Evolutionary conservation across 1,140 invertebrate genomes (phyloP).

Genomic region (Musca domestica): DNA sequence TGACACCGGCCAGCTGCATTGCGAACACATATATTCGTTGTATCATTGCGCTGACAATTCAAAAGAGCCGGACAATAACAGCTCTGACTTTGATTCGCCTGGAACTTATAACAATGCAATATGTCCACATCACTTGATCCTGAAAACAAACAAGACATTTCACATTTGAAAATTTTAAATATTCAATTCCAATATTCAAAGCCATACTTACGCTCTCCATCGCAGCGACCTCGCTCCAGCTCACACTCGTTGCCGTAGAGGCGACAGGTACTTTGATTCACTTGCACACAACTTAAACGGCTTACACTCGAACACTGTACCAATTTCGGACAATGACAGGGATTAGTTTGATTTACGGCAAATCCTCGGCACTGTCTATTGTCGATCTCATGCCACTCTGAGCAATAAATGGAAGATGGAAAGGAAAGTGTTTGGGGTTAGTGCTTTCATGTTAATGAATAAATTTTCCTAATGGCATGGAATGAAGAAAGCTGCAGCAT

Average conservation of each 20-base stretch:
- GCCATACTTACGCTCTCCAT: not conserved
- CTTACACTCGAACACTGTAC: not conserved
- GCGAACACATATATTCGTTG: not conserved
- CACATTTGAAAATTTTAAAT: not conserved
- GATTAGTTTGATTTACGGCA: not conserved
- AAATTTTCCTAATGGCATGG: not conserved
- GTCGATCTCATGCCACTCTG: not conserved
- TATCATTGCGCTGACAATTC: not conserved
- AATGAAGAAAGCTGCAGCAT: not conserved
- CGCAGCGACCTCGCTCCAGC: not conserved
- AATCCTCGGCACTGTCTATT: constrained; percentile 4
- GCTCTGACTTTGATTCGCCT: not conserved
- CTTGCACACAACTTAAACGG: not conserved
- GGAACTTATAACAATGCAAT: not conserved
- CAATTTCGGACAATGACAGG: not conserved
- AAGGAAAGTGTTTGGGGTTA: not conserved
- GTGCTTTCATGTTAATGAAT: not conserved
- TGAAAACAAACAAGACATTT: not conserved
- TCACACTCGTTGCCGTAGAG: constrained; percentile 5
- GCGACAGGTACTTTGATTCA: not conserved
- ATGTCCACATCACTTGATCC: not conserved
- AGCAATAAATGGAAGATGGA: not conserved
- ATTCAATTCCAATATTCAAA: not conserved
- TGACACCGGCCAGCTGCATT: not conserved
- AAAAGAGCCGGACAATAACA: not conserved